These are phyloP conservation scores for Hypanus sabinus DNA, from an alignment of 2,113 vertebrate species.

Conservation along the genomic window DNA sequence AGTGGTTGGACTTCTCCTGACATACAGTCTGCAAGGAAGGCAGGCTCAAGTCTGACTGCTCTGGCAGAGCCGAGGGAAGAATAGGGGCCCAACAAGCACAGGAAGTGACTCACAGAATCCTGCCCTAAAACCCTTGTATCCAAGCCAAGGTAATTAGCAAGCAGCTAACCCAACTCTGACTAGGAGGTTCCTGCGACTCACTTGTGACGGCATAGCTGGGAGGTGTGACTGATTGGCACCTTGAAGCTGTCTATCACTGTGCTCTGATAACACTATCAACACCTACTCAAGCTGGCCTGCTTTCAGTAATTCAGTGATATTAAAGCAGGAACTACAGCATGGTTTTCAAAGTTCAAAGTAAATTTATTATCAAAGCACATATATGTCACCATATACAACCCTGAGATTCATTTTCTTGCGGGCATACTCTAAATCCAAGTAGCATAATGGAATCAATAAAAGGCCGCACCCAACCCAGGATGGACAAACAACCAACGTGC, in stretches of 20 bases:
- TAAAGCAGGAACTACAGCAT: not conserved
- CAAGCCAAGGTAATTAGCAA: slow-evolving; percentile 34
- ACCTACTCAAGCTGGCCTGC: not conserved
- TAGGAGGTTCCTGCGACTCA: not conserved
- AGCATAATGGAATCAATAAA: too few species aligned
- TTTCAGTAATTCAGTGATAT: not conserved
- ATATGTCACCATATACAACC: too few species aligned
- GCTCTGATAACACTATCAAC: slow-evolving; percentile 11
- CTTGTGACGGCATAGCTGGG: not conserved
- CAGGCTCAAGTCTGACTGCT: slow-evolving; percentile 7
- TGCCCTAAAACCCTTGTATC: slow-evolving; percentile 29
- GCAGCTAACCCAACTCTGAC: slow-evolving; percentile 8
- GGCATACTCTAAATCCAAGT: too few species aligned
- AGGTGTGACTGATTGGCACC: slow-evolving; percentile 16
- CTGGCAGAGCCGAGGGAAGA: slow-evolving; percentile 28
- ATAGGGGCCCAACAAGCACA: slow-evolving; percentile 33
- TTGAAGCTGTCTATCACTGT: not conserved
- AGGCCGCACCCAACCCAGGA: too few species aligned
- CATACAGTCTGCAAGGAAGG: not conserved
- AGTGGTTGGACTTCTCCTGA: slow-evolving; percentile 8
- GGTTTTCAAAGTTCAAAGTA: not conserved
- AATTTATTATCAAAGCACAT: too few species aligned
- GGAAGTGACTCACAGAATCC: slow-evolving; percentile 31
- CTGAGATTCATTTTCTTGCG: too few species aligned
- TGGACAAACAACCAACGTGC: too few species aligned